Evolutionary conservation across 2,888 invertebrate species (phyloP), one percentile per base, ranked within the genome.

Genomic region (Eupithecia tripunctaria): DNA sequence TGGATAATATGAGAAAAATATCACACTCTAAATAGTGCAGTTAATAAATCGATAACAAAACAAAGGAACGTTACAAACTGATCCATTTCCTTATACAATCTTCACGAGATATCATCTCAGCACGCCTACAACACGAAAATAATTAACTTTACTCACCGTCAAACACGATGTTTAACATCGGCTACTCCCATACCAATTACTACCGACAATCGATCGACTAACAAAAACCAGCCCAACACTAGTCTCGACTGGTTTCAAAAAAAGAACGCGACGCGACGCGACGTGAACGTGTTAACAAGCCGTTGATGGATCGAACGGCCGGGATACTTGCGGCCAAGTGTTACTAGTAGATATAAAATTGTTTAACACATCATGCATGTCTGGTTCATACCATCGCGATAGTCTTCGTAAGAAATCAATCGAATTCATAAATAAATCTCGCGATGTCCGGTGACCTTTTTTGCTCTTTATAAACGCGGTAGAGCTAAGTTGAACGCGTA

Each of bases 131-230:
- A 92, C 91, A 92, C 86, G 90, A 91, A 94, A 93, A 94, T 94
- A 94, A 94, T 94, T 94, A 93, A 91, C 91, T 89, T 87, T 82
- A 85, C 86, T 85, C 89, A 87, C 88, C 92, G 88, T 89, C 89
- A 88, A 92, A 93, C 92, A 92, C 87, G 87, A 89, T 93, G 94
- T 94, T 89, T 88, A 89, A 93, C 93, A 93, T 88, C 90, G 86
- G 89, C 92, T 93, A 92, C 93, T 93, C 92, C 91, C 91, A 90
- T 89, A 92, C 90, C 92, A 91, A 92, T 94, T 93, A 92, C 93
- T 92, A 91, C 92, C 88, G 91, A 89, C 90, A 89, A 88, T 91
- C 91, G 89, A 89, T 88, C 86, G 85, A 83, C 84, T 86, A 82
- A 90, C 86, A 90, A 92, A 92, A 92, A 91, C 91, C 80, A 84